Evolutionary conservation across 2,888 invertebrate genomes (phyloP).

Genomic region (Phymatocera aterrima): DNA sequence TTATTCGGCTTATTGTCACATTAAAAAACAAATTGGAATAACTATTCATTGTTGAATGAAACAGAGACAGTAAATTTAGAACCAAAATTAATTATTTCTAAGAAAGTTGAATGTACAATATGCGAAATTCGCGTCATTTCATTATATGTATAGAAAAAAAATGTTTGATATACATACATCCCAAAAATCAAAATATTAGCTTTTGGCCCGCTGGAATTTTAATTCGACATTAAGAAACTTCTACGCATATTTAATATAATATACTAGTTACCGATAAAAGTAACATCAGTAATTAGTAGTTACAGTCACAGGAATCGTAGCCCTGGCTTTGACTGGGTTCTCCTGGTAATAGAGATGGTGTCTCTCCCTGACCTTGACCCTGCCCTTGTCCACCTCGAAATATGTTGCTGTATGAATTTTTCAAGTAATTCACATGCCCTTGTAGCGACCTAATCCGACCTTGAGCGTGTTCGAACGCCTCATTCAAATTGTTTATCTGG

Average conservation of each 20-base stretch:
- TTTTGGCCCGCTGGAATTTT: constrained; percentile 48
- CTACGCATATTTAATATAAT: background rate
- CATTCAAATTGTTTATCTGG: constrained; percentile 81
- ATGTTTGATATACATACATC: background rate
- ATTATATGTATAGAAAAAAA: too few species aligned
- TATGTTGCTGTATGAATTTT: constrained; percentile 73
- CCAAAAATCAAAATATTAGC: background rate
- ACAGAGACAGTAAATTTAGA: background rate
- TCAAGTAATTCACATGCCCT: constrained; percentile 80
- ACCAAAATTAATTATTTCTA: background rate
- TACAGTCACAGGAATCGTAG: constrained; percentile 70
- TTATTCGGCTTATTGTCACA: background rate
- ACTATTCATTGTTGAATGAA: constrained; percentile 35
- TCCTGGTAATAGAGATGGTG: constrained; percentile 51
- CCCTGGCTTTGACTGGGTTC: constrained; percentile 58
- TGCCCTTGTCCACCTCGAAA: constrained; percentile 55
- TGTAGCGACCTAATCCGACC: constrained; percentile 80
- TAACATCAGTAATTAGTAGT: constrained; percentile 56
- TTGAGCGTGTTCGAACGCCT: constrained; percentile 83
- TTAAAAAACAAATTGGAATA: constrained; percentile 38
- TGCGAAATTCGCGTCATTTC: too few species aligned
- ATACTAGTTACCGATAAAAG: background rate
- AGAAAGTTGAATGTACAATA: too few species aligned
- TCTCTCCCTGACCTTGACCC: constrained; percentile 59
- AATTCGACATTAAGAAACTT: constrained; percentile 40